Evolutionary conservation across 2,797 vertebrate genomes (phyloP).

Genomic region (Carcharodon carcharias): DNA sequence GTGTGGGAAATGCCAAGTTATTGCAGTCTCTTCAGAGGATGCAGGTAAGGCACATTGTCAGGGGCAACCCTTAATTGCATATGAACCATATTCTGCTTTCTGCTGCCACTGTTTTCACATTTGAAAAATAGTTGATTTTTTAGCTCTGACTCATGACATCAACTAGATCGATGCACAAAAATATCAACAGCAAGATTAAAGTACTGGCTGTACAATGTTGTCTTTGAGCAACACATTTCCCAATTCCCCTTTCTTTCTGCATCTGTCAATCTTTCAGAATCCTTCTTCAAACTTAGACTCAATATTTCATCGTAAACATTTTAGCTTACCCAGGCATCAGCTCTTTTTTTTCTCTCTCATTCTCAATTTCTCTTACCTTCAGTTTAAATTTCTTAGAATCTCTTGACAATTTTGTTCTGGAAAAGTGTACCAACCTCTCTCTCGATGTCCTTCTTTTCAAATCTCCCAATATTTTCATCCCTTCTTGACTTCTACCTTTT

Average conservation of each 20-base stretch:
- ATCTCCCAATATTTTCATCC: background rate
- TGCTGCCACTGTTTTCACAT: background rate
- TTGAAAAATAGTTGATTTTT: background rate
- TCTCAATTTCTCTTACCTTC: background rate
- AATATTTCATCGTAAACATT: background rate
- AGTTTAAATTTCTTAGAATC: background rate
- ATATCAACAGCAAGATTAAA: background rate
- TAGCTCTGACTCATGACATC: too few relatives aligned
- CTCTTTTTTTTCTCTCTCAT: background rate
- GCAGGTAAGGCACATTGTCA: background rate
- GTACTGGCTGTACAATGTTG: too few relatives aligned
- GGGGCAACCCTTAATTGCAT: background rate
- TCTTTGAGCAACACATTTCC: background rate
- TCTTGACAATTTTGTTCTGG: background rate
- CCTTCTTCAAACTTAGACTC: background rate
- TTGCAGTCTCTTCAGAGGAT: background rate
- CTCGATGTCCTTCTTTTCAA: background rate
- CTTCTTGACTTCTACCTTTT: background rate
- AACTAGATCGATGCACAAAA: too few relatives aligned
- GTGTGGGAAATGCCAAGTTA: background rate
- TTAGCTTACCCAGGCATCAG: background rate
- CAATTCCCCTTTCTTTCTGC: background rate
- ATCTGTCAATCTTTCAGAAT: background rate
- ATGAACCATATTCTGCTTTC: background rate
- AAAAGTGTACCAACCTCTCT: background rate